These are phyloP conservation scores for Oryzias woworae DNA, from an alignment of 2,113 vertebrate species.

Conservation along the genomic window DNA sequence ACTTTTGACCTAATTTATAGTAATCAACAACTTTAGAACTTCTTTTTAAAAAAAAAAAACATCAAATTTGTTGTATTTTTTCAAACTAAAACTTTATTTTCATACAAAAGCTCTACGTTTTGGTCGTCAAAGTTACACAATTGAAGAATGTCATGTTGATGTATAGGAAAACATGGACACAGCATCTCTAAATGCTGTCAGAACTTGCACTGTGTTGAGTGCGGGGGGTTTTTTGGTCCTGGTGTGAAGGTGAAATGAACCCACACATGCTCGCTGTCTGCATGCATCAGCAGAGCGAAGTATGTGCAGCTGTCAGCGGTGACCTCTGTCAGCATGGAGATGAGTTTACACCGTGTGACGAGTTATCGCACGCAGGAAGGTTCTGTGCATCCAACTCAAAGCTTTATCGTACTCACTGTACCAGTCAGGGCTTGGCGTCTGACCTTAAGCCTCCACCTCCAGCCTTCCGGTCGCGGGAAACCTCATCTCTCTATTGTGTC, in stretches of 20 bases:
- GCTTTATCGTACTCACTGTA: conserved; percentile 7
- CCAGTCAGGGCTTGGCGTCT: conserved; percentile 7
- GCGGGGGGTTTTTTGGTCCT: conserved; percentile 27
- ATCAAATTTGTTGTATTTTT: too few species aligned
- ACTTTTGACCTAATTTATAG: too few species aligned
- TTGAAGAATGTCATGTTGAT: too few species aligned
- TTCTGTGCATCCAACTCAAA: conserved; percentile 16
- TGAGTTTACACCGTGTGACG: conserved; percentile 30
- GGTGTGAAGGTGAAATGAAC: conserved; percentile 20
- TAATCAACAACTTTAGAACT: too few species aligned
- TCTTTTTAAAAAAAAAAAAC: too few species aligned
- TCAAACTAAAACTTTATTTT: too few species aligned
- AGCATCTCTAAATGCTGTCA: conserved; percentile 1
- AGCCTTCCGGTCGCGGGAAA: conserved; percentile 25
- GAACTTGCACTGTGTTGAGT: conserved; percentile 21
- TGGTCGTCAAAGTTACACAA: too few species aligned
- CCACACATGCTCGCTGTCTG: conserved; percentile 28
- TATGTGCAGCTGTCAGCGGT: conserved; percentile 46
- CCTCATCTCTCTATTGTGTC: conserved; percentile 21
- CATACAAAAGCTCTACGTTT: too few species aligned
- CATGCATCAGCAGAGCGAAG: conserved; percentile 40
- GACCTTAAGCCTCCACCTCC: conserved; percentile 19
- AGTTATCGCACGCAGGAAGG: conserved; percentile 19
- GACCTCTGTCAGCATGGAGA: conserved; percentile 36
- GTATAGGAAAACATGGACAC: neutral